Evolutionary conservation across 23 tunicate species (phyloP).

Genomic region (Trididemnum nubilum): DNA sequence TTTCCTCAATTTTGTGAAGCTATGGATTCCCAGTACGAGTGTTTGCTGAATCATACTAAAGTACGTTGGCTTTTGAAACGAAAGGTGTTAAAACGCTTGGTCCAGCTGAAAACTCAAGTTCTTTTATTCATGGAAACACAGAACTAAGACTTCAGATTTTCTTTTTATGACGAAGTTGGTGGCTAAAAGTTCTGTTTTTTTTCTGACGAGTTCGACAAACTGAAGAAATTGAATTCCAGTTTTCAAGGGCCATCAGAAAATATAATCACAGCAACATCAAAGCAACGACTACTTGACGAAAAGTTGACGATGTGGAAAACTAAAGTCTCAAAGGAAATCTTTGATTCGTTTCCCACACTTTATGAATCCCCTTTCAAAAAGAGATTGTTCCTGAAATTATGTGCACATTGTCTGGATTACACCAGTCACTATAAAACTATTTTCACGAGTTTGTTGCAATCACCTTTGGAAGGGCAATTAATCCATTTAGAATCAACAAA

Average conservation of each 20-base stretch:
- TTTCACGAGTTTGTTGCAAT: slow-evolving; percentile 53
- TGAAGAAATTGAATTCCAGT: slow-evolving; percentile 60
- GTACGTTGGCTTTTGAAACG: slow-evolving; percentile 56
- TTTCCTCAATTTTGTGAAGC: slow-evolving; percentile 47
- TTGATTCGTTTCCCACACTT: slow-evolving; percentile 28
- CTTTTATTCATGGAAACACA: slow-evolving; percentile 43
- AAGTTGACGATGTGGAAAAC: slow-evolving; percentile 67
- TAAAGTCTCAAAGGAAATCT: no score
- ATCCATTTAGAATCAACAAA: no score
- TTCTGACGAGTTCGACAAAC: slow-evolving; percentile 61
- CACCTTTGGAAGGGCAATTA: no score
- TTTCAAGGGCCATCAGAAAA: slow-evolving; percentile 66
- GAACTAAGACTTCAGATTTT: slow-evolving; percentile 51
- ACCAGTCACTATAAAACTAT: slow-evolving; percentile 53
- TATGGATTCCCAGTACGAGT: slow-evolving; percentile 44
- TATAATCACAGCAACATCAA: no score
- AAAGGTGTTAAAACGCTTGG: slow-evolving; percentile 58
- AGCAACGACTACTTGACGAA: slow-evolving; percentile 55
- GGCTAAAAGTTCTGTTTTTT: slow-evolving; percentile 56
- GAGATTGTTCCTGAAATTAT: no score
- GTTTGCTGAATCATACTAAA: slow-evolving; percentile 49
- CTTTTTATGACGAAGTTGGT: slow-evolving; percentile 50
- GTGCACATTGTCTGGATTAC: no score
- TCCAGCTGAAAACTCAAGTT: slow-evolving; percentile 57
- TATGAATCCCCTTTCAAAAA: slow-evolving; percentile 33